Base-by-base conservation (phyloP, 2,113 vertebrate species). In the Paradoxurus hermaphroditus region DNA sequence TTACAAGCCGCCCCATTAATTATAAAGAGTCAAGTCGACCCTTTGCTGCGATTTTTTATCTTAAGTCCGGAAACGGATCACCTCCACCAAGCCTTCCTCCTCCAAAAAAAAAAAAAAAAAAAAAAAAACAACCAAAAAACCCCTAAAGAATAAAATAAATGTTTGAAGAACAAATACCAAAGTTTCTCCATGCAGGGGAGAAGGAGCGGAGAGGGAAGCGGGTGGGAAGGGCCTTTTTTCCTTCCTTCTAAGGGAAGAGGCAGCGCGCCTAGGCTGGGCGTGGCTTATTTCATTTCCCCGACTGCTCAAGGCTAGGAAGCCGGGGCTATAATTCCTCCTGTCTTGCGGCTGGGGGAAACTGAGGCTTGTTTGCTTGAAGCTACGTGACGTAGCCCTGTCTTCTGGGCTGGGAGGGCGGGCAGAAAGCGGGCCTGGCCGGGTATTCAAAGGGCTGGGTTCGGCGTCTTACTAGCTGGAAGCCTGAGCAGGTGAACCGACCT, bases 1-100 rank as follows among this genome's bases (percentile, higher is more conserved):
- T 99, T 99, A 99, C 94, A 62, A 97, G 97, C 97, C 87, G 34
- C 98, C 86, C 98, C 98, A 99, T 99, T 99, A 98, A 99, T 99
- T 99, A 99, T 98, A 94, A 83, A 83, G 96, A 98, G 98, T 99
- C 99, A 99, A 98, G 94, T 95, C 89, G 81, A 82, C 97, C 96
- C 98, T 90, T 86, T 73, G 98, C 96, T 94, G 97, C 93, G 78
- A 98, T 99, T 99, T 98, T 99, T 99, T 99, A 99, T 98, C 98
- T 98, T 85, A 93, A 98, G 97, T 97, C 98, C 85, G 56, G 98
- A 99, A 98, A 98, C 98, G 96, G 98, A 98, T 98, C 98, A 90
- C 98, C 96, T 98, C 98, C 96, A 67, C 68, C 98, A 96, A 95
- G 85, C 94, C 95, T 98, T 97, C 97, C 86, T 97, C 53, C 91